Percentiles rank a stretch among this genome's conserved stretches.
phyloP scores from a whole-genome alignment of 1,140 invertebrate species.

The Sinonovacula constricta region DNA sequence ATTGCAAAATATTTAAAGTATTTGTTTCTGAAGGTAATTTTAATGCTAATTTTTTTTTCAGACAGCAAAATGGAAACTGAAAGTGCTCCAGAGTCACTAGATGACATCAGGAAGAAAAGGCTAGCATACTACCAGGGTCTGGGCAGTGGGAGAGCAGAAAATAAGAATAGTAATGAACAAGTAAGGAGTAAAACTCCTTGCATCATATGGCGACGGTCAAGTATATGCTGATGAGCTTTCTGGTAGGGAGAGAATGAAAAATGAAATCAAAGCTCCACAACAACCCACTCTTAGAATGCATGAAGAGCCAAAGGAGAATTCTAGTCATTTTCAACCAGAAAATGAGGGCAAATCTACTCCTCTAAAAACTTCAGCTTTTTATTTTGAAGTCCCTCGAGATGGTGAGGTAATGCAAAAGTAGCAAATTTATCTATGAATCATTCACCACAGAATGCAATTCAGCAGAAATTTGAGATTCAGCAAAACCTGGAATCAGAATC shows the following conservation, averaged over 20 bases:
- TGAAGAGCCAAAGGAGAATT: neutral
- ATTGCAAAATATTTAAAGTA: too few species aligned
- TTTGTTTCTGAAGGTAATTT: too few species aligned
- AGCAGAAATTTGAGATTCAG: neutral
- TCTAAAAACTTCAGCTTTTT: constrained; percentile 31
- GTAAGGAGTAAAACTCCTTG: neutral
- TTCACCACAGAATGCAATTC: neutral
- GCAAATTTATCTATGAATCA: too few species aligned
- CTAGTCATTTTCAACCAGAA: neutral
- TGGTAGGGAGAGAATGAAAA: neutral
- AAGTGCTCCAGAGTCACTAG: constrained; percentile 8
- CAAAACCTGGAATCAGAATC: neutral
- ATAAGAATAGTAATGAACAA: neutral
- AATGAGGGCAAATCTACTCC: neutral
- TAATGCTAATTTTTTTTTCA: neutral
- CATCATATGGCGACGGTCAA: neutral
- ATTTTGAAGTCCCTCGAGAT: constrained; percentile 17
- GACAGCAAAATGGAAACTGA: constrained; percentile 6
- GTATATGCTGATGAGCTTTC: neutral
- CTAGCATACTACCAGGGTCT: constrained; percentile 54
- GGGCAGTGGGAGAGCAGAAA: neutral
- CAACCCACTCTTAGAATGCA: neutral
- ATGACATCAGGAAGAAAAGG: constrained; percentile 44
- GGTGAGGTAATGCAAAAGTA: neutral
- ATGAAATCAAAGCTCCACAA: neutral